A percentile compares a stretch with the other conserved stretches of the same genome.
phyloP scores from a whole-genome alignment of 1,140 invertebrate species.

The Drosophila neocordata region DNA sequence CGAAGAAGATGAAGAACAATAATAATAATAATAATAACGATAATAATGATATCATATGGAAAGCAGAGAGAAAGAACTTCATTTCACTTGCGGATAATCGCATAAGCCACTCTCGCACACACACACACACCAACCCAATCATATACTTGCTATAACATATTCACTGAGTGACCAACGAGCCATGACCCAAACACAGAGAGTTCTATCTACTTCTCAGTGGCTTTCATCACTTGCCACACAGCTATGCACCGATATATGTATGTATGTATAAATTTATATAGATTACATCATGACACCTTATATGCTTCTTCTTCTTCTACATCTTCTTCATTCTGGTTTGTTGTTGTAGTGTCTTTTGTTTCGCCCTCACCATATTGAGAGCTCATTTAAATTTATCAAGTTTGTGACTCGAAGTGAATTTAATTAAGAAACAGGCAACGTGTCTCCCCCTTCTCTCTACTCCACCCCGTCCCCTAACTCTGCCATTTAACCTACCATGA shows the following conservation, averaged over 20 bases:
- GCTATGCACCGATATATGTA: neutral
- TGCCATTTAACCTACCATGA: neutral
- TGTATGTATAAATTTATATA: slow-evolving; percentile 5
- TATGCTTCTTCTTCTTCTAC: neutral
- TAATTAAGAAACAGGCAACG: slow-evolving; percentile 54
- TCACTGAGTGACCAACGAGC: slow-evolving; percentile 1
- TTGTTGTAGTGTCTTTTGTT: slow-evolving; percentile 21
- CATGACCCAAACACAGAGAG: neutral
- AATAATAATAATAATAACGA: slow-evolving; percentile 28
- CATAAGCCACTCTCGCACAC: slow-evolving; percentile 8
- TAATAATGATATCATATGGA: slow-evolving; percentile 60
- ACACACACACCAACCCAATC: neutral
- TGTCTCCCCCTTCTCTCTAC: neutral
- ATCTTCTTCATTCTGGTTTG: neutral
- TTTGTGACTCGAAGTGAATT: slow-evolving; percentile 54
- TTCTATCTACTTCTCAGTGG: neutral
- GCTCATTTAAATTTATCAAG: slow-evolving; percentile 60
- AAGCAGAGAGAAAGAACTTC: slow-evolving; percentile 40
- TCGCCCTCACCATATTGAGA: slow-evolving; percentile 20
- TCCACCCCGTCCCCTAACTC: no score
- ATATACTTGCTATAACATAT: neutral
- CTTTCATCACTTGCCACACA: neutral
- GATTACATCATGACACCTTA: slow-evolving; percentile 36
- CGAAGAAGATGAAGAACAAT: slow-evolving; percentile 13
- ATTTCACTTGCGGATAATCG: slow-evolving; percentile 26